These are phyloP conservation scores for Cheilosia pagana DNA, from an alignment of 2,888 invertebrate genomes.

Conservation along the genomic window DNA sequence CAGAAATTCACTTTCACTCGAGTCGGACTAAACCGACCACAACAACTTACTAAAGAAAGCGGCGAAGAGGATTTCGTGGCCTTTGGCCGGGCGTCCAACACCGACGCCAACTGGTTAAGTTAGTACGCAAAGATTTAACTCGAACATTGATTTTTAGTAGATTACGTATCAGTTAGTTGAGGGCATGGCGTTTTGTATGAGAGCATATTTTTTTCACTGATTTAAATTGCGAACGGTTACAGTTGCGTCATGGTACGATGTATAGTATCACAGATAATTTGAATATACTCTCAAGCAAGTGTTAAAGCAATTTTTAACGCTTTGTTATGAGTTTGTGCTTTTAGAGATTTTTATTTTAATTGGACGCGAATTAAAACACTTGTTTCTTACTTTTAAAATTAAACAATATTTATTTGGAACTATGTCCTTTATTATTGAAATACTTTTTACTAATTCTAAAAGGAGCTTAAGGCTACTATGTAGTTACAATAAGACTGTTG, in stretches of 20 bases:
- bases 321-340: neutral
- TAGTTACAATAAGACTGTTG: too few relatives aligned
- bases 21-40: neutral
- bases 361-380: too few relatives aligned
- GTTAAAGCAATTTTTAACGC: neutral
- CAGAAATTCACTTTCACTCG: slow-evolving; percentile 15
- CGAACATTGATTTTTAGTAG: neutral
- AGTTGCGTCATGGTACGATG: slow-evolving; percentile 1
- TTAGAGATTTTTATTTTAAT: neutral
- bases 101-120: neutral
- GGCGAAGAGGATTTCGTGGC: neutral
- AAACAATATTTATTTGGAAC: too few relatives aligned
- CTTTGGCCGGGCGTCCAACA: neutral
- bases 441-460: too few relatives aligned
- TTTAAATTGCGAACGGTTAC: neutral
- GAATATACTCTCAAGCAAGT: slow-evolving; percentile 6
- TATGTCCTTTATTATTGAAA: too few relatives aligned
- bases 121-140: neutral
- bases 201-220: neutral
- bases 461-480: too few relatives aligned
- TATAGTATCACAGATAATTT: neutral
- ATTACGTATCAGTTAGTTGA: neutral
- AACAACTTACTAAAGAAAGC: neutral
- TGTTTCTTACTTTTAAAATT: too few relatives aligned
- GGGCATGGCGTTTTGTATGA: neutral